Evolutionary conservation across 2,888 invertebrate species (phyloP).

Genomic region (Coelogynopora nodosa): DNA sequence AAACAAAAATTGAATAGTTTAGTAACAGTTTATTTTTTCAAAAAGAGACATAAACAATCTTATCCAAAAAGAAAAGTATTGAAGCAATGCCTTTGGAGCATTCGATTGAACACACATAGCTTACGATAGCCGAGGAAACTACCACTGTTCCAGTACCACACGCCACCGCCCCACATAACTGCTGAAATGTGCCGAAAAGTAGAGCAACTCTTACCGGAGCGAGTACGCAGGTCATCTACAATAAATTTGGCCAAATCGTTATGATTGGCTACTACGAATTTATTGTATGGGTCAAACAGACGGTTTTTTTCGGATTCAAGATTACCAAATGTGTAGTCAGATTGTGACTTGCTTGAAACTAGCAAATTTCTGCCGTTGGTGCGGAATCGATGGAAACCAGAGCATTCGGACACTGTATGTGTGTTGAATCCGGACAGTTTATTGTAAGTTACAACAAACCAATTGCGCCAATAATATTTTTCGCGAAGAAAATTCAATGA

Average conservation of each 20-base stretch:
- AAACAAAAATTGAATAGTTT: too few species aligned
- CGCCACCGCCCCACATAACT: neutral
- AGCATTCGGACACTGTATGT: slow-evolving; percentile 15
- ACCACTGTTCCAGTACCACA: neutral
- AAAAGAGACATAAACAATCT: too few species aligned
- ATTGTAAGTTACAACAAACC: slow-evolving; percentile 35
- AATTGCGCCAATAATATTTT: slow-evolving; percentile 36
- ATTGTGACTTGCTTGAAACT: neutral
- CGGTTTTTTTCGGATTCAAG: neutral
- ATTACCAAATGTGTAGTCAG: neutral
- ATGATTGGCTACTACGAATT: neutral
- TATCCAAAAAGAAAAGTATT: neutral
- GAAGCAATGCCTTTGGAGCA: neutral
- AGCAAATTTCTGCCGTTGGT: slow-evolving; percentile 25
- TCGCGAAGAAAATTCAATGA: slow-evolving; percentile 12
- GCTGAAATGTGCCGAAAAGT: slow-evolving; percentile 13
- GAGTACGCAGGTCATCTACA: neutral
- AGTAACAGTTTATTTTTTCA: too few species aligned
- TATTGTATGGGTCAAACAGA: neutral
- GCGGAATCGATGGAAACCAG: slow-evolving; percentile 10
- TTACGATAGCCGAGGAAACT: neutral
- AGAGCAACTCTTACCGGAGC: neutral
- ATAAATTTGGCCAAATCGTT: neutral
- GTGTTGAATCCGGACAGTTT: slow-evolving; percentile 33
- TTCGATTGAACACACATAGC: neutral